Percentiles rank a stretch among this genome's conserved stretches.
Evolutionary conservation across 2,113 vertebrate genomes (phyloP).

Genomic region (Leptobrachium ailaonicum): DNA sequence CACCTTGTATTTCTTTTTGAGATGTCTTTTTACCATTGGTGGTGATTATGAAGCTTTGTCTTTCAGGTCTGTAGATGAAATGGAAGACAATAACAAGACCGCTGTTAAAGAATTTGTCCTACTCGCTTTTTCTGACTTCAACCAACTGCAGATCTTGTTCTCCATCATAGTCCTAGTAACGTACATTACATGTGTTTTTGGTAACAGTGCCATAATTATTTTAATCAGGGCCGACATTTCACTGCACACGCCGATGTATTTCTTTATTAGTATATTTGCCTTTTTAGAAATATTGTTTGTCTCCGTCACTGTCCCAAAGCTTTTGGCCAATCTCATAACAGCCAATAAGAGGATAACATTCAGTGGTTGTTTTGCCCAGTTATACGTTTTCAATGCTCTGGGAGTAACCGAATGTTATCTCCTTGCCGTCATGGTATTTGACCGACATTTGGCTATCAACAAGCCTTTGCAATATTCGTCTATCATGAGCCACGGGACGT

Average conservation of each 20-base stretch:
- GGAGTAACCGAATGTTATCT: slow-evolving; percentile 14
- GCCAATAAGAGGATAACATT: slow-evolving; percentile 8
- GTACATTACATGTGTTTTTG: slow-evolving; percentile 12
- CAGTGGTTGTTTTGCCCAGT: slow-evolving; percentile 12
- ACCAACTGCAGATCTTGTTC: neutral
- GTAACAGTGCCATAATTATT: slow-evolving; percentile 19
- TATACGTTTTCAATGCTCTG: neutral
- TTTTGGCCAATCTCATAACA: neutral
- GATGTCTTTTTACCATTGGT: slow-evolving; percentile 15
- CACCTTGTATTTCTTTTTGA: too few species aligned
- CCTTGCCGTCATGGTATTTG: slow-evolving; percentile 53
- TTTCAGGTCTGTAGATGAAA: neutral
- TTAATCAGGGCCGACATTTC: neutral
- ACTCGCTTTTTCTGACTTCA: neutral
- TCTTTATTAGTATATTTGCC: slow-evolving; percentile 24
- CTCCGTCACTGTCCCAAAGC: slow-evolving; percentile 12
- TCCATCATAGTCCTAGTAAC: neutral
- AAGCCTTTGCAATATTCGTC: slow-evolving; percentile 51
- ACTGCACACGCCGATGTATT: slow-evolving; percentile 33
- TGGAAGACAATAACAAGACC: neutral
- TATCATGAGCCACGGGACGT: slow-evolving; percentile 52
- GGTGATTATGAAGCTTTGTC: too few species aligned
- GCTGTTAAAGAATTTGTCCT: neutral
- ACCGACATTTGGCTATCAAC: slow-evolving; percentile 57
- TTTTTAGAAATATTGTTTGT: slow-evolving; percentile 1